Conservation (phyloP, 1,140 invertebrate species). For the Listronotus bonariensis region DNA sequence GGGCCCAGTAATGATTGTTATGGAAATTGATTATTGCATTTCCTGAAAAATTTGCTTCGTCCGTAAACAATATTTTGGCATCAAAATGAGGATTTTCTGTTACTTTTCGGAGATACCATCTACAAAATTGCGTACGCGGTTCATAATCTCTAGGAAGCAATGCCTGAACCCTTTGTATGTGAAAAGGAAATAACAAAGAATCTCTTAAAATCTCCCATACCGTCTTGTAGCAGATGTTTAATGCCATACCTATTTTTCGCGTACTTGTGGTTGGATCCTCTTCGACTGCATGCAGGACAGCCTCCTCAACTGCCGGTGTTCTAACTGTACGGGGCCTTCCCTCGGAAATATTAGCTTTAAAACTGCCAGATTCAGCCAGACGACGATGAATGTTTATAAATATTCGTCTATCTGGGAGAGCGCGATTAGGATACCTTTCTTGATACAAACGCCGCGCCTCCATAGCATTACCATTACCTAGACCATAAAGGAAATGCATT, state of each 20-base stretch:
- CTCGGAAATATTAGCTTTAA: conserved; percentile 6
- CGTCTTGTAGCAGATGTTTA: conserved; percentile 11
- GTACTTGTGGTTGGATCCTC: conserved; percentile 21
- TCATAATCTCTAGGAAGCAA: neutral
- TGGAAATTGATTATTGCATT: conserved; percentile 5
- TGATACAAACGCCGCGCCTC: conserved; percentile 21
- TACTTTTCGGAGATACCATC: neutral
- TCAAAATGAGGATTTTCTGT: conserved; percentile 8
- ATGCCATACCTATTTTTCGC: conserved; percentile 10
- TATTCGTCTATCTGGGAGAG: conserved; percentile 11
- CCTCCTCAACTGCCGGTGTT: conserved; percentile 27
- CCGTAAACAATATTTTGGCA: conserved; percentile 4
- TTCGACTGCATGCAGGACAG: conserved; percentile 24
- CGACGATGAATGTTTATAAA: conserved; percentile 9
- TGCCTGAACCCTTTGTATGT: conserved; percentile 9
- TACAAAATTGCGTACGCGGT: neutral
- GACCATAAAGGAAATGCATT: conserved; percentile 24
- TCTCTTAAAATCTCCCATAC: conserved; percentile 16
- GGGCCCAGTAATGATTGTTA: neutral
- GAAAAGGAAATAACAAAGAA: conserved; percentile 19
- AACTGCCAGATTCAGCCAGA: conserved; percentile 9
- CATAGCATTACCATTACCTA: conserved; percentile 21
- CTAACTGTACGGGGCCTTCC: conserved; percentile 3
- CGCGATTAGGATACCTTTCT: conserved; percentile 22
- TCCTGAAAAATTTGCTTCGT: conserved; percentile 5